Evolutionary conservation across 2,113 vertebrate species (phyloP), one percentile per base, ranked within the genome.

Genomic region (Rhynchomys soricoides): DNA sequence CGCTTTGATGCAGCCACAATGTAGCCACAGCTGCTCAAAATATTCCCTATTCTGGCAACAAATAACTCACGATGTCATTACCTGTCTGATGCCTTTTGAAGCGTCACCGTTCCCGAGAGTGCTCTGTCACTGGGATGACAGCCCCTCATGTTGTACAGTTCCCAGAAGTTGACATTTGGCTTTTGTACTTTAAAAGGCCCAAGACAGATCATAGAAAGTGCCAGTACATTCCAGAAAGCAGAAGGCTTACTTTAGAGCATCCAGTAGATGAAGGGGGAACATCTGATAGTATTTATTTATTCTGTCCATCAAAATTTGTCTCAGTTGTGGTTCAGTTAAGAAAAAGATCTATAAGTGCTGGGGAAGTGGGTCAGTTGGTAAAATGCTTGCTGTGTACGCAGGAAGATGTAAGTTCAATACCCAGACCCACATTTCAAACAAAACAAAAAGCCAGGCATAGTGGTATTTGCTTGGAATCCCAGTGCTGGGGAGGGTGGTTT

Each of bases 91-190:
- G 91, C 78, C 95, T 98, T 98, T 92, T 85, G 92, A 98, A 97
- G 90, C 15, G 62, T 89, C 71, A 17, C 95, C 2, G 4, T 96
- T 97, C 95, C 94, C 95, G 57, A 0, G 1, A 91, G 86, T 4
- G 73, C 88, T 98, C 70, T 10, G 90, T 98, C 98, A 97, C 73
- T 0, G 7, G 81, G 75, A 73, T 98, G 98, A 96, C 98, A 98
- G 40, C 55, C 94, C 92, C 90, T 97, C 90, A 68, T 89, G 95
- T 59, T 92, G 92, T 93, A 93, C 96, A 92, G 97, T 97, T 98
- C 89, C 92, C 95, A 93, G 70, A 95, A 92, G 96, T 95, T 93
- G 97, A 98, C 98, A 95, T 31, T 91, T 87, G 17, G 71, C 96
- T 90, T 98, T 97, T 96, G 77, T 97, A 90, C 96, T 97, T 97